Conservation (phyloP, 2,113 vertebrate genomes). For the Alexandromys fortis region DNA sequence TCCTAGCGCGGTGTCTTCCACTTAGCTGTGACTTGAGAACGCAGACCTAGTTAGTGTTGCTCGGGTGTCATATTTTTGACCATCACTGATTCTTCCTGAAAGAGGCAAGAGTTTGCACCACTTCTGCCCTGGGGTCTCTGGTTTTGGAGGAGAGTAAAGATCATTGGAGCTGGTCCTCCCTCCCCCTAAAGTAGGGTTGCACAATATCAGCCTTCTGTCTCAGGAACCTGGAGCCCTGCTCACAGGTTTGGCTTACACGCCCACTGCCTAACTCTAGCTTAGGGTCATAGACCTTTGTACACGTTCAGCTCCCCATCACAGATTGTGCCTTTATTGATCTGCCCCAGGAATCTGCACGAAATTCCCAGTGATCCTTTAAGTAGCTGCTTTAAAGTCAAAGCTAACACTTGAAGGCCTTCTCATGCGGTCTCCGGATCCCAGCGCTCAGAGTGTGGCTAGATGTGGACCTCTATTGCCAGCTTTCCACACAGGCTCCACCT, state of each 20-base stretch:
- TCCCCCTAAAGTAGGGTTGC: background rate
- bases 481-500: background rate
- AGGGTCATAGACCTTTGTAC: background rate
- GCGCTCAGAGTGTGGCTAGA: background rate
- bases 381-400: background rate
- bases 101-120: background rate
- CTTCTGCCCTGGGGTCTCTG: accelerated
- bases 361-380: background rate
- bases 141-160: background rate
- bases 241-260: background rate
- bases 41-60: background rate
- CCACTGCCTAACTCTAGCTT: background rate
- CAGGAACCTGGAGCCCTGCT: background rate
- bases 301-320: background rate
- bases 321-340: too few relatives aligned
- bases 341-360: too few relatives aligned
- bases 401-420: background rate
- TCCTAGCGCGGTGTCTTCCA: background rate
- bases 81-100: background rate
- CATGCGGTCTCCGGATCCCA: background rate
- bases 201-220: background rate
- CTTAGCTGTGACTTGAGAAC: background rate
- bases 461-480: too few relatives aligned
- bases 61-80: background rate
- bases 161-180: background rate